Evolutionary conservation across 2,797 vertebrate genomes (phyloP).

Genomic region (Acanthopagrus latus): DNA sequence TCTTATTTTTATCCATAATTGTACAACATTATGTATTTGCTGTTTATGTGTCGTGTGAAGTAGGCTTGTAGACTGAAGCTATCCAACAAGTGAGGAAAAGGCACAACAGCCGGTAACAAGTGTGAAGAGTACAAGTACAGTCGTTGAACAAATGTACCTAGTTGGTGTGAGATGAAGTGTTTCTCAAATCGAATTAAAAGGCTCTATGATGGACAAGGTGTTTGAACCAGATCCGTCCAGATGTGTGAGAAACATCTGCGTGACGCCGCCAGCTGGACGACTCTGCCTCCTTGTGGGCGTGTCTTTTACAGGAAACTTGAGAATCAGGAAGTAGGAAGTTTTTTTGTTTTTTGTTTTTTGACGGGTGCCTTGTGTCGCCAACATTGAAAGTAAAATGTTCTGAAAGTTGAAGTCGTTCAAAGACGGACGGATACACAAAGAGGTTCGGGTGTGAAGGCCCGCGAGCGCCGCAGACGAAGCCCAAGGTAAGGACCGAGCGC

Average conservation of each 20-base stretch:
- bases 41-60: too few relatives aligned
- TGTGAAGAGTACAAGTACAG: too few relatives aligned
- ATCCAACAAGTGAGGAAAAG: too few relatives aligned
- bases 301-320: constrained; percentile 80
- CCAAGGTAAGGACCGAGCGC: constrained; percentile 69
- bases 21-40: too few relatives aligned
- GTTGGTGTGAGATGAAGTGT: neutral
- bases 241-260: too few relatives aligned
- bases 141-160: neutral
- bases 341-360: too few relatives aligned
- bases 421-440: neutral
- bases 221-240: fast-evolving
- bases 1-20: neutral
- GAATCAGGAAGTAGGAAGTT: constrained; percentile 77
- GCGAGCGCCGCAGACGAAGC: constrained; percentile 14
- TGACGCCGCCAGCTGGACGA: neutral
- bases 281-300: constrained; percentile 69
- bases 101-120: too few relatives aligned
- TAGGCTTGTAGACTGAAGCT: too few relatives aligned
- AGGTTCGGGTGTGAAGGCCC: constrained; percentile 5
- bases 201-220: neutral
- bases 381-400: neutral
- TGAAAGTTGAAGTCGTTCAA: constrained; percentile 3
- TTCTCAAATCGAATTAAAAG: neutral
- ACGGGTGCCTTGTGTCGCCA: constrained; percentile 43